A percentile compares a stretch with the other conserved stretches of the same genome.
phyloP scores from a whole-genome alignment of 2,113 vertebrate species.

The Phaethon lepturus region DNA sequence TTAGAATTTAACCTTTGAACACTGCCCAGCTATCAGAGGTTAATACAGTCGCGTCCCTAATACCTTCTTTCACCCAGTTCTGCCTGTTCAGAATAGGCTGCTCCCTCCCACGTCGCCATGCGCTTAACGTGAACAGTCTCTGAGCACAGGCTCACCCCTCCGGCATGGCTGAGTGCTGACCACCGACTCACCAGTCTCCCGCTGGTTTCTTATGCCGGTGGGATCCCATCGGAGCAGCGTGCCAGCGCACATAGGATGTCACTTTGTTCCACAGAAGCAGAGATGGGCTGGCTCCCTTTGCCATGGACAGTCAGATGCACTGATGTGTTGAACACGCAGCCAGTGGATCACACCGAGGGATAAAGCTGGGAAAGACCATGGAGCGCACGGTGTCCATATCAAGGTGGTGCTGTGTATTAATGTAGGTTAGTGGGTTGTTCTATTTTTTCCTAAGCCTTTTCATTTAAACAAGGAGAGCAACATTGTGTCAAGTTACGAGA shows the following conservation, averaged over 20 bases:
- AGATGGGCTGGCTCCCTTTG: neutral
- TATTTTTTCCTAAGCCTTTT: neutral
- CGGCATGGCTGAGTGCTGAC: fast-evolving
- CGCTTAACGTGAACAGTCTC: neutral
- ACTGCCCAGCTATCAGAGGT: neutral
- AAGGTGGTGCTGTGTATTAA: neutral
- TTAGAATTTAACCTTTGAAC: neutral
- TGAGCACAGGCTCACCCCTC: neutral
- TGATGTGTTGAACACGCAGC: neutral
- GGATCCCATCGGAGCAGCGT: neutral
- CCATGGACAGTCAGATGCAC: neutral
- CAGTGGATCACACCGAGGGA: neutral
- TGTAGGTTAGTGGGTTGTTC: neutral
- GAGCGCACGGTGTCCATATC: fast-evolving
- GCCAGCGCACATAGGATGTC: neutral
- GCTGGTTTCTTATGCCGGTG: neutral
- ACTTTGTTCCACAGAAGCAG: neutral
- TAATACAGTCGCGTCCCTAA: neutral
- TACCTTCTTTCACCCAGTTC: neutral
- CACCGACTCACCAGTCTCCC: neutral
- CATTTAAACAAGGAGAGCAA: neutral
- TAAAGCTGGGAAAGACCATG: neutral
- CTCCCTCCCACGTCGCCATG: fast-evolving
- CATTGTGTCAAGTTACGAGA: neutral
- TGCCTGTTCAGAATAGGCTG: neutral